Percentiles rank a stretch among this genome's conserved stretches.
Evolutionary conservation across 2,113 vertebrate species (phyloP).

Genomic region (Clupea harengus): DNA sequence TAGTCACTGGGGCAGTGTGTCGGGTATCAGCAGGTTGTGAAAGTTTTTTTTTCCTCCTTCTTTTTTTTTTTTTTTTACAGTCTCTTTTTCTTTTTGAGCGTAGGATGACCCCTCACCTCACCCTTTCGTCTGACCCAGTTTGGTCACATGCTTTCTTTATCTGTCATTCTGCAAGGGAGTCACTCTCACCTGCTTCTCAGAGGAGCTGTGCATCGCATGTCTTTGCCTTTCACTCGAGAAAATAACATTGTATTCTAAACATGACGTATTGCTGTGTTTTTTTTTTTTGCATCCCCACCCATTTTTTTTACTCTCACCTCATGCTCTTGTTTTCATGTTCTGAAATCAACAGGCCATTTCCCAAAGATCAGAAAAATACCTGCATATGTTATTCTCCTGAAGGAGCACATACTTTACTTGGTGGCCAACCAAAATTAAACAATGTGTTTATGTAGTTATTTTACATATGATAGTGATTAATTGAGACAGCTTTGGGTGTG

Average conservation of each 20-base stretch:
- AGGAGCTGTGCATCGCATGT: too few relatives aligned
- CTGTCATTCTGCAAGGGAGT: neutral
- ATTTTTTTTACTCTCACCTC: neutral
- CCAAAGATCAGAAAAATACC: neutral
- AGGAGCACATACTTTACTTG: neutral
- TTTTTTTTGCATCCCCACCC: neutral
- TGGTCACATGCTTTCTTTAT: neutral
- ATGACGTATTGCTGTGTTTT: too few relatives aligned
- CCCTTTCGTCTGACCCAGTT: slow-evolving; percentile 44
- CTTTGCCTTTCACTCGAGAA: too few relatives aligned
- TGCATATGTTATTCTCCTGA: too few relatives aligned
- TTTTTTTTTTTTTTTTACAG: neutral
- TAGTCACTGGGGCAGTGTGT: neutral
- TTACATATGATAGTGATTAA: too few relatives aligned
- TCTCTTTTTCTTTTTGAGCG: slow-evolving; percentile 25
- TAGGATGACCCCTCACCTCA: slow-evolving; percentile 63
- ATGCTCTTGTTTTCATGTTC: neutral
- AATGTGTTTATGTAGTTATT: too few relatives aligned
- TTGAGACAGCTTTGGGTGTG: neutral
- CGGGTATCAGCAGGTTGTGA: neutral
- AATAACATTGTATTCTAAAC: too few relatives aligned
- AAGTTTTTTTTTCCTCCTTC: neutral
- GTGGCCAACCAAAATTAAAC: too few relatives aligned
- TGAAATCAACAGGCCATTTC: neutral
- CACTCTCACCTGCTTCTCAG: neutral